phyloP scores from a whole-genome alignment of 2,797 vertebrate species.

The Xenopus petersii region DNA sequence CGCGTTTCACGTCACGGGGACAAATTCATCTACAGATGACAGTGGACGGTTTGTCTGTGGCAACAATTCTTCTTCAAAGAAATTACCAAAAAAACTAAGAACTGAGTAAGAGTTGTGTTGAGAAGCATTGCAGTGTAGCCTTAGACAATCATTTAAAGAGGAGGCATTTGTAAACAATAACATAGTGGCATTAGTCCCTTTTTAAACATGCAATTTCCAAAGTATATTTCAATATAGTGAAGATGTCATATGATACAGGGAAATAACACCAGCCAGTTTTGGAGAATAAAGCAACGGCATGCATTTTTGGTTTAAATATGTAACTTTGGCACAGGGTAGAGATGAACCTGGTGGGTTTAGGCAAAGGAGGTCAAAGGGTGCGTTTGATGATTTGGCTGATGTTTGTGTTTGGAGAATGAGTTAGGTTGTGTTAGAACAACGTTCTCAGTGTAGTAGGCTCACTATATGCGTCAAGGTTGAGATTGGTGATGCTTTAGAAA shows the following conservation, averaged over 20 bases:
- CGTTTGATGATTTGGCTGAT: too few species aligned
- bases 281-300: not conserved
- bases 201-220: not conserved
- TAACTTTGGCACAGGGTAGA: too few species aligned
- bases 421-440: too few species aligned
- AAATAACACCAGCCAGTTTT: not conserved
- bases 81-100: not conserved
- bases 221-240: not conserved
- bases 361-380: not conserved
- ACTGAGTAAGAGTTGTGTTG: not conserved
- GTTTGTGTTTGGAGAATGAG: too few species aligned
- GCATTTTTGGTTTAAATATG: not conserved
- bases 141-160: constrained; percentile 8
- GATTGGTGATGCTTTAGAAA: too few species aligned
- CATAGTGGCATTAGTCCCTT: not conserved
- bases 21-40: not conserved
- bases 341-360: not conserved
- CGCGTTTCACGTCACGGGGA: not conserved
- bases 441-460: too few species aligned
- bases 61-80: not conserved
- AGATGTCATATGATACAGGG: not conserved
- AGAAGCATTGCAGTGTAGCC: constrained; percentile 1
- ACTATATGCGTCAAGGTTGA: too few species aligned
- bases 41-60: not conserved
- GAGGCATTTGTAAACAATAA: not conserved